phyloP scores from a whole-genome alignment of 2,888 invertebrate species.

The Platycheirus rosarum region DNA sequence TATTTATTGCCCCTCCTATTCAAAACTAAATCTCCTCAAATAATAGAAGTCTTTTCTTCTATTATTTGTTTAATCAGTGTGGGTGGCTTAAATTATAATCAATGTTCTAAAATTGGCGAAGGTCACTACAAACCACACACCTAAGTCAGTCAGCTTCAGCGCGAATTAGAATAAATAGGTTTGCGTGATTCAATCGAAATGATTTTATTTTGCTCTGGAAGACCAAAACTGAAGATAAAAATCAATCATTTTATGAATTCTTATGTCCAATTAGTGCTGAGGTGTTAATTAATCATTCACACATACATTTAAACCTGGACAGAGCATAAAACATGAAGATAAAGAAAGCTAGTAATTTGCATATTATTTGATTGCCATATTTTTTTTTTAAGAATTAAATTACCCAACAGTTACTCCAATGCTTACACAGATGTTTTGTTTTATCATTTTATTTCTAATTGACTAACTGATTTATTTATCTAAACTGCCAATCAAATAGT shows the following conservation, averaged over 20 bases:
- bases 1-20: constrained; percentile 8
- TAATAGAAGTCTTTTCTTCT: constrained; percentile 9
- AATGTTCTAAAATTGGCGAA: constrained; percentile 43
- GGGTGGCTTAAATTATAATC: constrained; percentile 47
- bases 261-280: constrained; percentile 60
- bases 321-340: neutral
- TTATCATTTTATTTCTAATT: neutral
- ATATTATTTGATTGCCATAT: neutral
- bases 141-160: neutral
- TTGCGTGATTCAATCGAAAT: constrained; percentile 22
- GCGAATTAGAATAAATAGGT: constrained; percentile 23
- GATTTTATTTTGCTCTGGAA: neutral
- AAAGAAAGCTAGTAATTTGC: constrained; percentile 8
- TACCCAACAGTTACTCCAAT: neutral
- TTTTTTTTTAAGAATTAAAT: neutral
- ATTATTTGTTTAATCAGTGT: constrained; percentile 7
- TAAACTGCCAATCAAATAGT: neutral
- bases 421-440: neutral
- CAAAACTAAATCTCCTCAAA: constrained; percentile 28
- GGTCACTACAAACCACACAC: constrained; percentile 26
- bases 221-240: neutral
- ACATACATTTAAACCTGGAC: neutral
- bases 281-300: constrained; percentile 53
- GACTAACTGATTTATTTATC: constrained; percentile 29
- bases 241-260: constrained; percentile 65